A percentile compares a stretch with the other conserved stretches of the same genome.
phyloP scores from a whole-genome alignment of 2,888 invertebrate genomes.

The Hypselothyrea guttata region DNA sequence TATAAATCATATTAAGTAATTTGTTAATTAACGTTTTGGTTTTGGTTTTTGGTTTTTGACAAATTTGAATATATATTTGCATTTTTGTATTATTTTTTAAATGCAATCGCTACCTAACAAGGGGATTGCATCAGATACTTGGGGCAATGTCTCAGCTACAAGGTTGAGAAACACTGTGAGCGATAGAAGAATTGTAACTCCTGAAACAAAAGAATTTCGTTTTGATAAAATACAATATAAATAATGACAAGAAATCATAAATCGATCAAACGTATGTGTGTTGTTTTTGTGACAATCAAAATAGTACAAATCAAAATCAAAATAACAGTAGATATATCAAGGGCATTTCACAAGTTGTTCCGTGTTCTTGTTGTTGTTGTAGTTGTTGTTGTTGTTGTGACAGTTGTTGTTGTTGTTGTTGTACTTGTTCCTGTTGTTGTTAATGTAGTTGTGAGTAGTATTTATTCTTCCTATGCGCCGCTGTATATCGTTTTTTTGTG shows the following conservation, averaged over 20 bases:
- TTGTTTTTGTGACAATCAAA: conserved; percentile 48
- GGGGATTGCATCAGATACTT: conserved; percentile 99
- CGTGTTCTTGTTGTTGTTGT: conserved; percentile 23
- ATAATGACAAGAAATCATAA: conserved; percentile 59
- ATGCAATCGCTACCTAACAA: conserved; percentile 94
- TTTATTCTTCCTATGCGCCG: conserved; percentile 1
- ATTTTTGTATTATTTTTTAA: conserved; percentile 80
- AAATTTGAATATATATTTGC: conserved; percentile 81
- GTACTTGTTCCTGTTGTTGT: background rate
- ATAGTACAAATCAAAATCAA: conserved; percentile 45
- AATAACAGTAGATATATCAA: conserved; percentile 41
- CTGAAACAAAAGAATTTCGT: conserved; percentile 87
- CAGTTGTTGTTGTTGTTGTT: conserved; percentile 18
- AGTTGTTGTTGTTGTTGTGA: conserved; percentile 23
- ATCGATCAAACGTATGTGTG: conserved; percentile 65
- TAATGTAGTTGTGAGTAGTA: background rate
- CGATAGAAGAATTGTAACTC: conserved; percentile 99
- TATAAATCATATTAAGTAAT: conserved; percentile 78
- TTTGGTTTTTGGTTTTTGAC: conserved; percentile 56
- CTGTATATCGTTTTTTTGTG: conserved; percentile 13
- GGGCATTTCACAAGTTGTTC: conserved; percentile 40
- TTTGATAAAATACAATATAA: conserved; percentile 74
- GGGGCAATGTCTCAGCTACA: conserved; percentile 99
- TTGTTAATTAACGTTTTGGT: conserved; percentile 69
- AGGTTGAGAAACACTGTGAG: conserved; percentile 99